These are phyloP conservation scores for Vulpes vulpes DNA, from an alignment of 2,113 vertebrate species.

Conservation along the genomic window DNA sequence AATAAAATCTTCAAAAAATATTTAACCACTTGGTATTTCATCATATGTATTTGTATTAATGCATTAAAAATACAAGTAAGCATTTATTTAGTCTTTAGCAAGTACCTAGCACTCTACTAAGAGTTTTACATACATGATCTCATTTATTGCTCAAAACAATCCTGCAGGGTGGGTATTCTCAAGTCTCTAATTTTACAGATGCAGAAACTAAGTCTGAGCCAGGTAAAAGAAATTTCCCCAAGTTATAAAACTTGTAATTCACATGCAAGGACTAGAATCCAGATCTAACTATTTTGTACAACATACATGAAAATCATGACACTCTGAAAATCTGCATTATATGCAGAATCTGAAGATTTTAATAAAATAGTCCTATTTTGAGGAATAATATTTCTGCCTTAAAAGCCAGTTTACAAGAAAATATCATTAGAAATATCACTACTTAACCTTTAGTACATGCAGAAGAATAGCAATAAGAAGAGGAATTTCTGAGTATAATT, in stretches of 20 bases:
- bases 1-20: background rate
- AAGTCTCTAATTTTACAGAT: background rate
- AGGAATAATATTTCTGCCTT: background rate
- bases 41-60: background rate
- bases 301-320: background rate
- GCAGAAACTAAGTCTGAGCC: background rate
- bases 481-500: background rate
- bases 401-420: conserved; percentile 7
- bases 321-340: conserved; percentile 26
- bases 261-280: background rate
- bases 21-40: background rate
- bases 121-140: background rate
- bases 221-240: background rate
- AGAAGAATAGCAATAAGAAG: background rate
- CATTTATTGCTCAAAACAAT: conserved; percentile 16
- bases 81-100: background rate
- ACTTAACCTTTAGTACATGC: background rate
- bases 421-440: background rate
- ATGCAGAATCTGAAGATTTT: conserved; percentile 24
- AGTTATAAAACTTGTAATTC: background rate
- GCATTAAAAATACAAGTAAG: background rate
- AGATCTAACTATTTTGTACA: background rate
- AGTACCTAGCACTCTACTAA: background rate
- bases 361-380: background rate
- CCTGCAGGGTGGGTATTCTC: background rate